phyloP scores from a whole-genome alignment of 2,797 vertebrate species.

The Molossus molossus region DNA sequence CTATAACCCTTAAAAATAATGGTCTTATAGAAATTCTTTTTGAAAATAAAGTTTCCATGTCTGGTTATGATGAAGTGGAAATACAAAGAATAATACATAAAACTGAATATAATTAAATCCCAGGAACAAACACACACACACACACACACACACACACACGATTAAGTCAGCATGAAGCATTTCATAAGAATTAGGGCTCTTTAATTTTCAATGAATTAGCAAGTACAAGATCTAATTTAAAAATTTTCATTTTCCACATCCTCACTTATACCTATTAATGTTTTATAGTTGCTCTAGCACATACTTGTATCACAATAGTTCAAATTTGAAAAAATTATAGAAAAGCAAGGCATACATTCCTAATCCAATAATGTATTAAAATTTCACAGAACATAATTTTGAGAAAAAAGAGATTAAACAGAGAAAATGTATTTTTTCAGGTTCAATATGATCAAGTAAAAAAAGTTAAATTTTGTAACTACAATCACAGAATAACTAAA shows the following conservation, averaged over 20 bases:
- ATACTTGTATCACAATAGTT: not conserved
- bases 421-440: slow-evolving; percentile 18
- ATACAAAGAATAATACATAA: not conserved
- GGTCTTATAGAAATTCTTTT: not conserved
- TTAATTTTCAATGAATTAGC: slow-evolving; percentile 18
- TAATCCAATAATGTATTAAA: not conserved
- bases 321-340: not conserved
- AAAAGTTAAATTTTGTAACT: not conserved
- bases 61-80: not conserved
- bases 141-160: not conserved
- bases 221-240: not conserved
- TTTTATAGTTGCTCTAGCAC: not conserved
- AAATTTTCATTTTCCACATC: not conserved
- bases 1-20: slow-evolving; percentile 1
- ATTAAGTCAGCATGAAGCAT: not conserved
- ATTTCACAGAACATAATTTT: slow-evolving; percentile 16
- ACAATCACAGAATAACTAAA: not conserved
- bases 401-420: not conserved
- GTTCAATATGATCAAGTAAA: slow-evolving; percentile 3
- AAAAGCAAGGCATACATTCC: not conserved
- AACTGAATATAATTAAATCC: slow-evolving; percentile 13
- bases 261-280: not conserved
- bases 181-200: not conserved
- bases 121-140: not conserved
- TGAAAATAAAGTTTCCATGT: slow-evolving; percentile 49